These are phyloP conservation scores for Drosophila pseudoobscura DNA, from an alignment of 1,140 invertebrate species.

Conservation along the genomic window DNA sequence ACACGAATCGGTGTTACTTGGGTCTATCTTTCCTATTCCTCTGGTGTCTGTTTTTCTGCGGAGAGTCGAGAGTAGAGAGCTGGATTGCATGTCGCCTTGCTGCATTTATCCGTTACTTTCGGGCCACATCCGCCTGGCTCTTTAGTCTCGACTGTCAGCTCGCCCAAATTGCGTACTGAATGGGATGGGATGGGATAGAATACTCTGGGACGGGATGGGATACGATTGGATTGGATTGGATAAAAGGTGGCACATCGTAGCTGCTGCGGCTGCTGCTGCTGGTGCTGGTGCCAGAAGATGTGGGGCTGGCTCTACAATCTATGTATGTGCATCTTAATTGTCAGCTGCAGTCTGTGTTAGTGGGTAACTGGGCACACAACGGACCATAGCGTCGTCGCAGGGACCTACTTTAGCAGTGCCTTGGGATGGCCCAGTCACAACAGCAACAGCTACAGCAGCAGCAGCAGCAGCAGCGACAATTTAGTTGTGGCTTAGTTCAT, in stretches of 20 bases:
- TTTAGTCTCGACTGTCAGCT: conserved; percentile 64
- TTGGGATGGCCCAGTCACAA: conserved; percentile 52
- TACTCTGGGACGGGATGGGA: conserved; percentile 15
- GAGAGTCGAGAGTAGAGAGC: conserved; percentile 4
- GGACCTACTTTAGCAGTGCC: conserved; percentile 64
- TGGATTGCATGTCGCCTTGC: conserved; percentile 48
- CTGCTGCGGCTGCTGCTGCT: conserved; percentile 18
- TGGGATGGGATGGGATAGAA: conserved; percentile 30
- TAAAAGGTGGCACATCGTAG: conserved; percentile 46
- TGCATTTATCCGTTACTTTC: conserved; percentile 72
- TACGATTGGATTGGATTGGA: conserved; percentile 41
- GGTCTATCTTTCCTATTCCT: conserved; percentile 5
- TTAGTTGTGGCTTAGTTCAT: conserved; percentile 80
- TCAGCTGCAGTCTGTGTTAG: conserved; percentile 72
- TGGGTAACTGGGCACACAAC: conserved; percentile 75
- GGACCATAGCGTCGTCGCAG: conserved; percentile 20
- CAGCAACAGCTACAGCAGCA: too few relatives aligned
- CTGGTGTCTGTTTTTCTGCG: conserved; percentile 4
- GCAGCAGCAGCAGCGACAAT: conserved; percentile 52
- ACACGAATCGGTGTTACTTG: conserved; percentile 53
- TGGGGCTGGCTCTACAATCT: conserved; percentile 41
- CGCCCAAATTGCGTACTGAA: conserved; percentile 75
- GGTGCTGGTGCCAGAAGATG: conserved; percentile 1
- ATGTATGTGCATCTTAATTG: conserved; percentile 81
- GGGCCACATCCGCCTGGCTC: conserved; percentile 68